A percentile compares a stretch with the other conserved stretches of the same genome.
phyloP scores from a whole-genome alignment of 2,113 vertebrate species.

The human (Homo sapiens) region GRCh38 chr21:36038001-36038500 shows the following conservation, averaged over 20 bases:
- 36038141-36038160: slow-evolving; percentile 86
- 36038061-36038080: background rate
- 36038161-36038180: slow-evolving; percentile 79
- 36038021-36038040: background rate
- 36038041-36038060: background rate
- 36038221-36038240: slow-evolving; percentile 86
- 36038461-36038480: background rate
- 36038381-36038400: background rate
- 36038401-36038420: background rate
- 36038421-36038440: rapidly evolving
- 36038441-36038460: background rate
- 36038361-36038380: background rate
- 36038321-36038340: background rate
- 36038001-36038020: background rate
- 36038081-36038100: background rate
- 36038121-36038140: background rate
- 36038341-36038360: background rate
- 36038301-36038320: background rate
- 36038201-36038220: slow-evolving; percentile 80
- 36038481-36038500: no score
- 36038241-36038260: slow-evolving; percentile 88
- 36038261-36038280: slow-evolving; percentile 90
- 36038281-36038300: background rate
- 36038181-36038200: slow-evolving; percentile 86
- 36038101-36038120: background rate